A percentile compares a stretch with the other conserved stretches of the same genome.
Conservation (phyloP, 2,113 vertebrate genomes). For the Spermophilus dauricus region DNA sequence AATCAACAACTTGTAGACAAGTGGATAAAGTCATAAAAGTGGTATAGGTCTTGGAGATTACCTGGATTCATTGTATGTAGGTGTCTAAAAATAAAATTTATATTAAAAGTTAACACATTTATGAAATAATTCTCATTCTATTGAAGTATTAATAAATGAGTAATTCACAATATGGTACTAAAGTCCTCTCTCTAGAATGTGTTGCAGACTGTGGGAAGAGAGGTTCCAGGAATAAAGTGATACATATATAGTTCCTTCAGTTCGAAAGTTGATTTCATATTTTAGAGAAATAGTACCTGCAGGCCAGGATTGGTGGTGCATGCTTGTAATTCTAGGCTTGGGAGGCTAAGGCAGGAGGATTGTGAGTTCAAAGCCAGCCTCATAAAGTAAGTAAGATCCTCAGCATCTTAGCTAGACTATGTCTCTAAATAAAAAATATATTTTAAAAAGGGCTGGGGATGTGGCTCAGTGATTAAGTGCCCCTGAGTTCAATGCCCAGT, state of each 20-base stretch:
- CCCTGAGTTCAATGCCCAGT: too few relatives aligned
- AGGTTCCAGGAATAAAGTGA: neutral
- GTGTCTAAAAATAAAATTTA: neutral
- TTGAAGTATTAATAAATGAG: neutral
- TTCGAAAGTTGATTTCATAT: neutral
- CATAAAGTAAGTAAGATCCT: too few relatives aligned
- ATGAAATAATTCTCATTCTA: neutral
- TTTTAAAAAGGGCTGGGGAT: too few relatives aligned
- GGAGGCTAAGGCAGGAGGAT: too few relatives aligned
- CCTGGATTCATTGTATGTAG: neutral
- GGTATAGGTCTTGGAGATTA: neutral
- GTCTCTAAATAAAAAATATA: too few relatives aligned
- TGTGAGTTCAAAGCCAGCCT: too few relatives aligned
- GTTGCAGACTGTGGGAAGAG: neutral
- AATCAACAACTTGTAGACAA: neutral
- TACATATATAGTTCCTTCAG: neutral
- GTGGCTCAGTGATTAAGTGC: too few relatives aligned
- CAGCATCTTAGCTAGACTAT: too few relatives aligned
- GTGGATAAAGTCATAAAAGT: neutral
- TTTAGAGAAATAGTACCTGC: slow-evolving; percentile 36
- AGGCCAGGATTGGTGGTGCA: neutral
- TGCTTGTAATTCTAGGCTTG: too few relatives aligned
- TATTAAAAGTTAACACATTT: neutral
- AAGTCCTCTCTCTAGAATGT: neutral
- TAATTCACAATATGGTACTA: neutral